phyloP scores from a whole-genome alignment of 2,888 invertebrate species.

The Euproctis similis region DNA sequence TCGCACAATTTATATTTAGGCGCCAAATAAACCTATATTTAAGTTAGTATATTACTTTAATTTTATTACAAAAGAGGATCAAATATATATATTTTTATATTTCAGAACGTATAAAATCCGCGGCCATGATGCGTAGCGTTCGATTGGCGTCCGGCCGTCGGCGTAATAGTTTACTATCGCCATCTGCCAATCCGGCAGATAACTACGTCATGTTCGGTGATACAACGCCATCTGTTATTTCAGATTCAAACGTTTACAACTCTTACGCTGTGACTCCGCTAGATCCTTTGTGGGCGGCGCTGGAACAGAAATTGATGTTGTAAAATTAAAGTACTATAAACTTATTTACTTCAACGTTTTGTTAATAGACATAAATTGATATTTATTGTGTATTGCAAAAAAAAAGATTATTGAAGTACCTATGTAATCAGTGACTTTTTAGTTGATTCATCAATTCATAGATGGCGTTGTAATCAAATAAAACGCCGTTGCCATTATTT shows the following conservation, averaged over 20 bases:
- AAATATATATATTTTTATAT: background rate
- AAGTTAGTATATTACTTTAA: too few species aligned
- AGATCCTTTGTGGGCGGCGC: conserved; percentile 52
- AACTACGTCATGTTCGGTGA: conserved; percentile 31
- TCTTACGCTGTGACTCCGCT: conserved; percentile 25
- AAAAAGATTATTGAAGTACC: conserved; percentile 3
- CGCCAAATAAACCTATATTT: too few species aligned
- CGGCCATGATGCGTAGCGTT: conserved; percentile 56
- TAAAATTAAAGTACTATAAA: conserved; percentile 15
- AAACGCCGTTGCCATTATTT: conserved; percentile 5
- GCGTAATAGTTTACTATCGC: conserved; percentile 4
- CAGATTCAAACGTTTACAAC: conserved; percentile 19
- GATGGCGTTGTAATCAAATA: conserved; percentile 19
- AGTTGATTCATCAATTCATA: conserved; percentile 11
- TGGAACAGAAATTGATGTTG: conserved; percentile 49
- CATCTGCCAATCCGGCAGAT: conserved; percentile 1
- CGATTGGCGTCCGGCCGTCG: conserved; percentile 45
- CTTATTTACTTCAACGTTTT: background rate
- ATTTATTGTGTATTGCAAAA: conserved; percentile 15
- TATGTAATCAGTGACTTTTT: too few species aligned
- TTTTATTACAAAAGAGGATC: too few species aligned
- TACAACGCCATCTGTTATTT: conserved; percentile 19
- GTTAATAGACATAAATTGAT: conserved; percentile 12
- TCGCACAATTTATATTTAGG: too few species aligned
- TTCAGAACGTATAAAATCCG: conserved; percentile 50